A percentile compares a stretch with the other conserved stretches of the same genome.
Evolutionary conservation across 2,888 invertebrate genomes (phyloP).

Genomic region (Melipona beecheii): DNA sequence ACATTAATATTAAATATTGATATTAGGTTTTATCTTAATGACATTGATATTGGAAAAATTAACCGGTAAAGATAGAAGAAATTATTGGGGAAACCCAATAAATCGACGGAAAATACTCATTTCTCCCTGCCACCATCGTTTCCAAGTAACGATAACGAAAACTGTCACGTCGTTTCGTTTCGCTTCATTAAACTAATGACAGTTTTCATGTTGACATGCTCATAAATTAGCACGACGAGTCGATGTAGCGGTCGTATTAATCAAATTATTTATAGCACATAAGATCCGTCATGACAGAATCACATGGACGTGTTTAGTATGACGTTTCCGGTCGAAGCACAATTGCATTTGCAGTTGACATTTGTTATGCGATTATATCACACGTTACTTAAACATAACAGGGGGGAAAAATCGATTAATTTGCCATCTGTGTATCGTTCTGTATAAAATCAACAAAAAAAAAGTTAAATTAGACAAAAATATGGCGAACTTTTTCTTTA

Average conservation of each 20-base stretch:
- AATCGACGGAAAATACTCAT: neutral
- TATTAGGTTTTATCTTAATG: too few species aligned
- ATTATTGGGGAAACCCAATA: neutral
- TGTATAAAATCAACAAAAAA: neutral
- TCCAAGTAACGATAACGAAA: neutral
- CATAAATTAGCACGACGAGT: neutral
- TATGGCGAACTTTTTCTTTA: too few species aligned
- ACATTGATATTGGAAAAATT: too few species aligned
- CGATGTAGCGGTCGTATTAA: conserved; percentile 45
- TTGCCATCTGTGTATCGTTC: neutral
- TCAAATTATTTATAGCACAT: conserved; percentile 42
- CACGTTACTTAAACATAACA: neutral
- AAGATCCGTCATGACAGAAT: neutral
- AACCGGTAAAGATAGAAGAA: neutral
- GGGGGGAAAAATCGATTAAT: neutral
- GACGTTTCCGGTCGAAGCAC: conserved; percentile 4
- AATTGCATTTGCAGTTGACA: neutral
- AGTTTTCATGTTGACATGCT: neutral
- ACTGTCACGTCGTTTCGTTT: neutral
- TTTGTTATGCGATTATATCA: neutral
- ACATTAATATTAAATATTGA: too few species aligned
- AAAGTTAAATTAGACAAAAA: neutral
- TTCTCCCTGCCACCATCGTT: neutral
- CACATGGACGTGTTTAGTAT: neutral
- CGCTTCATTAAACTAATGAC: neutral